These are phyloP conservation scores for Atlantisia rogersi DNA, from an alignment of 2,113 vertebrate species.

Conservation along the genomic window DNA sequence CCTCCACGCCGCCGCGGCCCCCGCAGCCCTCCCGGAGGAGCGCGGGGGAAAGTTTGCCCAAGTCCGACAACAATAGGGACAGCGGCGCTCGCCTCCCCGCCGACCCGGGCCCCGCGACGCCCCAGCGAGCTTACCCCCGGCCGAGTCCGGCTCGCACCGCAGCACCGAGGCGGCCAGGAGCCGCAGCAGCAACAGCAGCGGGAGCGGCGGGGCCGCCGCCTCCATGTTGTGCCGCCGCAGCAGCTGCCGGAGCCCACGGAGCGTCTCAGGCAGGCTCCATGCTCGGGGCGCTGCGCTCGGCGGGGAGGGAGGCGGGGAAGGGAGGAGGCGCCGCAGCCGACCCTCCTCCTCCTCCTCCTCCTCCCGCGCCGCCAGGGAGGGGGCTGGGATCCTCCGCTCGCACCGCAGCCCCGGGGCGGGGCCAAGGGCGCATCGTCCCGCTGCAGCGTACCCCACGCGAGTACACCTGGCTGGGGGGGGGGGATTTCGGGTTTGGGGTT, in stretches of 20 bases:
- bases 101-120: background rate
- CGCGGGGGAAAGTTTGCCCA: slow-evolving; percentile 33
- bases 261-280: slow-evolving; percentile 68
- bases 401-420: background rate
- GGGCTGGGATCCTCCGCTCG: background rate
- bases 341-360: background rate
- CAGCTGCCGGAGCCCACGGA: slow-evolving; percentile 54
- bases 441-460: background rate
- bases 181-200: slow-evolving; percentile 44
- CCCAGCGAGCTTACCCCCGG: slow-evolving; percentile 19
- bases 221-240: slow-evolving; percentile 70
- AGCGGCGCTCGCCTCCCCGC: background rate
- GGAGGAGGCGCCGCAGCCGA: slow-evolving; percentile 24
- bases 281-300: slow-evolving; percentile 47
- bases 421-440: background rate
- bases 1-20: background rate
- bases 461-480: background rate
- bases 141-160: slow-evolving; percentile 24
- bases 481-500: background rate
- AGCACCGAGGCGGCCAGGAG: slow-evolving; percentile 39
- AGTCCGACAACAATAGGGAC: slow-evolving; percentile 57
- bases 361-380: background rate
- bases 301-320: slow-evolving; percentile 3
- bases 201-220: slow-evolving; percentile 43
- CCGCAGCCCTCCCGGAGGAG: background rate